Base-by-base conservation (phyloP, 1,140 invertebrate species). In the Megathymus violae region DNA sequence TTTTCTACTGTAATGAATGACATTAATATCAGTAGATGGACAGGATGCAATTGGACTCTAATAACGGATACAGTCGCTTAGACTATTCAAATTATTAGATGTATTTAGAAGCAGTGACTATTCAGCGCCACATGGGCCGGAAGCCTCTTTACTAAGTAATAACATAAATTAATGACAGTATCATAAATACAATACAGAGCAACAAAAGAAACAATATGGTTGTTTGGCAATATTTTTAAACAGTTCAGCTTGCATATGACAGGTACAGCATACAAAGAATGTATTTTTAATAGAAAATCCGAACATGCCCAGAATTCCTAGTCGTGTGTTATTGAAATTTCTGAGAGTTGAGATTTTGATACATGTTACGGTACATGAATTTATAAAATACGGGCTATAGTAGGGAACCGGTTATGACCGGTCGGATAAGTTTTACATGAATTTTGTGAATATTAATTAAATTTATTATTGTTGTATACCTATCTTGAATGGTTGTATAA, bases 291-390 rank as follows among this genome's bases (percentile, higher is more conserved):
- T 56, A 56, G 40, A 56, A 56, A 44, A 43, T 44, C 52, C 31
- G 52, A 56, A 44, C 40, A 56, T 56, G 52, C 19, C 40, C 14
- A 10, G 25, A 40, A 56, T 44, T 56, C 10, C 40, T 10, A 56
- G 40, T 44, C 52, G 40, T 56, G 52, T 40, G 25, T 56, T 56
- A 56, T 56, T 56, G 52, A 56, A 56, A 56, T 56, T 56, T 56
- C 22, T 56, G 52, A 56, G 31, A n/a, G n/a, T n/a, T n/a, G 40
- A 44, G 22, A 44, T 44, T 44, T 44, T 56, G 52, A 43, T 56
- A 56, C 25, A 56, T 17, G 52, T 9, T 13, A 25, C 25, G 46
- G 9, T 15, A 19, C 17, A 34, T 48, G 46, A 48, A 48, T 48
- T 31, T 48, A 16, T 48, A 48, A 48, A 48, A 14, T 48, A 31